A percentile compares a stretch with the other conserved stretches of the same genome.
phyloP scores from a whole-genome alignment of 2,113 vertebrate species.

The Vimba vimba region DNA sequence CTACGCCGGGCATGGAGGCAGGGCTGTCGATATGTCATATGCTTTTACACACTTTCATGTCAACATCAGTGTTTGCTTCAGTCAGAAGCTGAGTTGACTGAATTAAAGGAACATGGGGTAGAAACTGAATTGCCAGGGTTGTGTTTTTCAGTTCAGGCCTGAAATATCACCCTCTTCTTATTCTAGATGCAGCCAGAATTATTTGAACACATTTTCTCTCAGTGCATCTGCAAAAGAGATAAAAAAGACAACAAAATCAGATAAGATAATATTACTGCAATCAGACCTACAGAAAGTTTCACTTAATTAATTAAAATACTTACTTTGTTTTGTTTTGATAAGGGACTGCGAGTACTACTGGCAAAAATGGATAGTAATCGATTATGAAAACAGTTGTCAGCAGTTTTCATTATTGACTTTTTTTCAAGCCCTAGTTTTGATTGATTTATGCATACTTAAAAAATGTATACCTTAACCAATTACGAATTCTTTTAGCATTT shows the following conservation, averaged over 20 bases:
- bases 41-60: constrained; percentile 29
- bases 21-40: constrained; percentile 33
- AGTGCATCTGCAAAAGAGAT: neutral
- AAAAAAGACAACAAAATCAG: neutral
- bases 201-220: neutral
- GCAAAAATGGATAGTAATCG: neutral
- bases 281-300: neutral
- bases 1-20: constrained; percentile 33
- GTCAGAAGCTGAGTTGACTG: constrained; percentile 17
- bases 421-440: neutral
- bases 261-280: neutral
- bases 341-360: neutral
- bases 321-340: neutral
- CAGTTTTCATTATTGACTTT: neutral
- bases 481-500: neutral
- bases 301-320: neutral
- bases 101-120: neutral
- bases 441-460: neutral
- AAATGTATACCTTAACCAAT: neutral
- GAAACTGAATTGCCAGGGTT: constrained; percentile 1
- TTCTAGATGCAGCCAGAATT: neutral
- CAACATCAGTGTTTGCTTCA: constrained; percentile 32
- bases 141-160: neutral
- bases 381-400: neutral
- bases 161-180: neutral